These are phyloP conservation scores for Drosophila antonietae DNA, from an alignment of 2,888 invertebrate species.

Conservation along the genomic window DNA sequence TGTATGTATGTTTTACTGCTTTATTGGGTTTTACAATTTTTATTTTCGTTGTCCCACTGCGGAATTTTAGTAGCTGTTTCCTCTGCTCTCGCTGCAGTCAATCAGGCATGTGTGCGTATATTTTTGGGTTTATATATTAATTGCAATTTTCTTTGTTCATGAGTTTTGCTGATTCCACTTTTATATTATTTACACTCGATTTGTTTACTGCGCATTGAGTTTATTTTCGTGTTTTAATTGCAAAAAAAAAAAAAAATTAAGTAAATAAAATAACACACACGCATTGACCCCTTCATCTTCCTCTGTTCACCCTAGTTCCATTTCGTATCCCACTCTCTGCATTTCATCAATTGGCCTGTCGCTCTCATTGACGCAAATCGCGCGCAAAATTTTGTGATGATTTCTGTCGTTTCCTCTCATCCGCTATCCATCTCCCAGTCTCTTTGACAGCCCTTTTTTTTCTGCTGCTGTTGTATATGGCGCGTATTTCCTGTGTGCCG, in stretches of 20 bases:
- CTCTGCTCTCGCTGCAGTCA: constrained; percentile 16
- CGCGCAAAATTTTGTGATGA: constrained; percentile 71
- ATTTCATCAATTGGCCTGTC: constrained; percentile 23
- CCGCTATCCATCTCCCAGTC: constrained; percentile 13
- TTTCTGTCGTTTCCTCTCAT: constrained; percentile 50
- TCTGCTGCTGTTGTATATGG: constrained; percentile 50
- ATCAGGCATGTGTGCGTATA: constrained; percentile 17
- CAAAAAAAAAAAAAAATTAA: constrained; percentile 46
- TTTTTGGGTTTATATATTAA: constrained; percentile 38
- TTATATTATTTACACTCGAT: constrained; percentile 66
- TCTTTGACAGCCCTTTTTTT: constrained; percentile 31
- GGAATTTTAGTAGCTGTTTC: constrained; percentile 52
- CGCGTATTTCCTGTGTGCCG: constrained; percentile 53
- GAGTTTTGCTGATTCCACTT: constrained; percentile 30
- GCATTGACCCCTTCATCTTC: constrained; percentile 4
- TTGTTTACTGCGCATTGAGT: constrained; percentile 64
- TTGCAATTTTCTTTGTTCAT: constrained; percentile 49
- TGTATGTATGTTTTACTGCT: constrained; percentile 33
- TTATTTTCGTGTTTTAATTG: constrained; percentile 72
- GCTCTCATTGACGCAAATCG: constrained; percentile 71
- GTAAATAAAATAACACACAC: constrained; percentile 18
- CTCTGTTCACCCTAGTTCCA: not conserved
- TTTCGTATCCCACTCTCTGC: not conserved
- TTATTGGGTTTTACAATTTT: constrained; percentile 64
- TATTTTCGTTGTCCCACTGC: constrained; percentile 64